phyloP scores from a whole-genome alignment of 2,888 invertebrate species.

The Ormyrus thymus region DNA sequence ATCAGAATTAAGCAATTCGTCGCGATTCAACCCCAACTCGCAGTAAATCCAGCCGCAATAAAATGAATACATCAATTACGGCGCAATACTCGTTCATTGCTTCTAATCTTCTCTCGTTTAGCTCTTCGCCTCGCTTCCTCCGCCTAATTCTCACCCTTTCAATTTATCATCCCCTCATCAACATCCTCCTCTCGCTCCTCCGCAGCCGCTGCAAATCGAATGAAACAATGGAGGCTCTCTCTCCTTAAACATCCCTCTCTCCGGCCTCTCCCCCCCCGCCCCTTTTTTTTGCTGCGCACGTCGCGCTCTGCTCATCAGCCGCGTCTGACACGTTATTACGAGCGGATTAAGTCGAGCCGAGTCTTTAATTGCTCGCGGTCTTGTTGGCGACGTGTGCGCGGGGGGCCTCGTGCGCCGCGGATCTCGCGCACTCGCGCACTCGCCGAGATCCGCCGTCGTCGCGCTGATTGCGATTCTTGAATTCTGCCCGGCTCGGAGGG shows the following conservation, averaged over 20 bases:
- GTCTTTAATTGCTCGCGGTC: constrained; percentile 60
- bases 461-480: constrained; percentile 60
- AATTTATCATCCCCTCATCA: constrained; percentile 54
- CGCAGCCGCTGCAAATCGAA: constrained; percentile 38
- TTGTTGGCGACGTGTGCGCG: too few relatives aligned
- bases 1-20: too few relatives aligned
- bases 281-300: constrained; percentile 17
- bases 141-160: constrained; percentile 54
- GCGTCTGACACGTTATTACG: constrained; percentile 63
- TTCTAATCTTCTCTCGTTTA: constrained; percentile 40
- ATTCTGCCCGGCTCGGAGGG: constrained; percentile 52
- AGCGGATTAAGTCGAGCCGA: constrained; percentile 59
- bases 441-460: neutral
- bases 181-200: constrained; percentile 20
- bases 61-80: constrained; percentile 26
- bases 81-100: constrained; percentile 15
- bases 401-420: neutral
- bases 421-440: constrained; percentile 9
- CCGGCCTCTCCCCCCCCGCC: neutral
- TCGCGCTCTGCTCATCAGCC: constrained; percentile 53
- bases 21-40: neutral
- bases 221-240: constrained; percentile 47
- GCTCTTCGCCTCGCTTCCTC: constrained; percentile 24
- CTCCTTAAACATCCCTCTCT: neutral
- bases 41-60: neutral